Percentiles rank a stretch among this genome's conserved stretches.
Conservation (phyloP, 2,797 vertebrate genomes). For the Poeciliopsis infans region DNA sequence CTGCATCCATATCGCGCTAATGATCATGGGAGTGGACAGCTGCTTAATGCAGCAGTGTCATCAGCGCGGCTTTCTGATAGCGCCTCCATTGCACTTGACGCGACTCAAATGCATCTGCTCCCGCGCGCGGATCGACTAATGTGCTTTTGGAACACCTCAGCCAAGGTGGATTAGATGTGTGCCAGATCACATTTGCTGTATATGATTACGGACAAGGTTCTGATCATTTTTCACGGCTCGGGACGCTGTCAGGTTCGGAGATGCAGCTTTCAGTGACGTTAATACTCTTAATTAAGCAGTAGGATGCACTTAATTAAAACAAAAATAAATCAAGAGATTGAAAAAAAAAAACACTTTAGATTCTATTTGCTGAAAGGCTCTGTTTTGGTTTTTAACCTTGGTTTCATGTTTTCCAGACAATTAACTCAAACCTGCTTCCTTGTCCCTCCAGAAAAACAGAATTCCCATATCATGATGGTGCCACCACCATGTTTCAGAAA, state of each 20-base stretch:
- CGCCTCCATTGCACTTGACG: conserved; percentile 72
- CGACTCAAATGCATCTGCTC: conserved; percentile 65
- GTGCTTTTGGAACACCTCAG: conserved; percentile 58
- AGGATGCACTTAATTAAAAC: conserved; percentile 5
- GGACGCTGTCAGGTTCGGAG: conserved; percentile 35
- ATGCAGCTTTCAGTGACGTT: conserved; percentile 28
- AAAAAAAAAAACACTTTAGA: background rate
- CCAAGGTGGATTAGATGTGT: conserved; percentile 64
- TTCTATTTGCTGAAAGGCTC: background rate
- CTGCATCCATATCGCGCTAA: conserved; percentile 78
- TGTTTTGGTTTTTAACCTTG: background rate
- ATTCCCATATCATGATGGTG: background rate
- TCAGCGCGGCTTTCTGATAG: conserved; percentile 71
- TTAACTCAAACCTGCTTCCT: background rate
- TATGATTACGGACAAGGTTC: conserved; percentile 52
- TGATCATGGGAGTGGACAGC: conserved; percentile 81
- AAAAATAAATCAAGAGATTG: background rate
- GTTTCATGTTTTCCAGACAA: background rate
- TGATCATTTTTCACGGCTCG: conserved; percentile 41
- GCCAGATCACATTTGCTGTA: conserved; percentile 55
- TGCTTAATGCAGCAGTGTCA: conserved; percentile 78
- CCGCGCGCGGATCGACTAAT: conserved; percentile 60
- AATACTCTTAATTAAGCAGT: conserved; percentile 16
- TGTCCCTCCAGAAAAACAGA: background rate
- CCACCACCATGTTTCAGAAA: background rate